phyloP scores from a whole-genome alignment of 2,797 vertebrate species.

The Poecilia picta region DNA sequence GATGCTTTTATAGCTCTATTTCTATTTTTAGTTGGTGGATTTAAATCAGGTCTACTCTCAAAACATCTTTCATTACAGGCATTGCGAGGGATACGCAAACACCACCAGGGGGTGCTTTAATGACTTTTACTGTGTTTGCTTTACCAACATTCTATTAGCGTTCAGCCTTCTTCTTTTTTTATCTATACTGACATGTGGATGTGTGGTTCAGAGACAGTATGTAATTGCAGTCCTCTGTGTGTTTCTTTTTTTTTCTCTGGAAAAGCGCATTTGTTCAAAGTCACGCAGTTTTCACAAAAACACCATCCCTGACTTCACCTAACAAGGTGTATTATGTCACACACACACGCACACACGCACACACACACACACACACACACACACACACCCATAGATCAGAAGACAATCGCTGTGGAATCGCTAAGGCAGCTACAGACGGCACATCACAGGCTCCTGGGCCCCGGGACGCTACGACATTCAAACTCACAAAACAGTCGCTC shows the following conservation, averaged over 20 bases:
- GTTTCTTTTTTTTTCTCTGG: conserved; percentile 41
- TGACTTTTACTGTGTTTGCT: conserved; percentile 29
- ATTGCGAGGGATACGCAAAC: conserved; percentile 41
- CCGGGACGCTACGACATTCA: conserved; percentile 57
- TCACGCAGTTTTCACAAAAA: conserved; percentile 57
- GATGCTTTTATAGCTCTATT: conserved; percentile 63
- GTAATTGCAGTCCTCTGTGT: conserved; percentile 63
- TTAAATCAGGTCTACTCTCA: conserved; percentile 55
- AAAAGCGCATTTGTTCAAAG: conserved; percentile 74
- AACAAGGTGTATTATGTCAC: conserved; percentile 76
- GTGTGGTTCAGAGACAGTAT: conserved; percentile 43
- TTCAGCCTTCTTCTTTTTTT: conserved; percentile 14
- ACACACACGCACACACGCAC: too few species aligned
- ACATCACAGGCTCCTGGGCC: conserved; percentile 73
- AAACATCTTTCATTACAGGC: conserved; percentile 48
- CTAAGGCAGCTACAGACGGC: conserved; percentile 59
- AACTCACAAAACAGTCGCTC: conserved; percentile 66
- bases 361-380: neutral
- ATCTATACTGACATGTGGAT: conserved; percentile 18
- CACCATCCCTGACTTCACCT: conserved; percentile 57
- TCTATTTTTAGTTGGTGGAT: conserved; percentile 73
- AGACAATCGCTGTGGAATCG: conserved; percentile 70
- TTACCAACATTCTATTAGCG: conserved; percentile 14
- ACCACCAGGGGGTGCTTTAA: conserved; percentile 61
- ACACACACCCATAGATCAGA: conserved; percentile 64